A percentile compares a stretch with the other conserved stretches of the same genome.
Conservation (phyloP, 1,140 invertebrate species). For the Plutomurus gul region DNA sequence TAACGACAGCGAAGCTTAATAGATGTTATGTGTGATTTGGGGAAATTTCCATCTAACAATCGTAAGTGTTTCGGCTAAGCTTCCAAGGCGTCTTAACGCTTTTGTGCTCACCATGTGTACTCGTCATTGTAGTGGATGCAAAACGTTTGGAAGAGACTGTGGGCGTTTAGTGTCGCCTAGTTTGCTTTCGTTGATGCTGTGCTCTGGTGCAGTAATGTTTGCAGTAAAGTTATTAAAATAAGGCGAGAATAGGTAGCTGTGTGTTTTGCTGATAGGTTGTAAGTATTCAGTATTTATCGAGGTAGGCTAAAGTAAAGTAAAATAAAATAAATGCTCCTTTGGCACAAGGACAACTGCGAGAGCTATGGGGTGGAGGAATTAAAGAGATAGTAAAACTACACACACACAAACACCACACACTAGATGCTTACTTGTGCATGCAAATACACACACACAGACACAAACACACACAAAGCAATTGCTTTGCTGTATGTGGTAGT, state of each 20-base stretch:
- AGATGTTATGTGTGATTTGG: too few relatives aligned
- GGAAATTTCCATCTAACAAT: too few relatives aligned
- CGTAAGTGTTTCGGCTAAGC: too few relatives aligned
- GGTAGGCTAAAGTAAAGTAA: not conserved
- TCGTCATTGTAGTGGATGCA: too few relatives aligned
- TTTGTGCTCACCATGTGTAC: too few relatives aligned
- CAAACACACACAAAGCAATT: not conserved
- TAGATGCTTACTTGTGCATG: too few relatives aligned
- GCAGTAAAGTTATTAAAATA: not conserved
- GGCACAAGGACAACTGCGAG: conserved; percentile 41
- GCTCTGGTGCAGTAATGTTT: not conserved
- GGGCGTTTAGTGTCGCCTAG: too few relatives aligned
- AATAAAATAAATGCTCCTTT: conserved; percentile 31
- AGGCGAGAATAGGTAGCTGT: not conserved
- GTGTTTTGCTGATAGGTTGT: not conserved
- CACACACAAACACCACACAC: too few relatives aligned
- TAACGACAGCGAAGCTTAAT: too few relatives aligned
- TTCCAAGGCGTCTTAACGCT: too few relatives aligned
- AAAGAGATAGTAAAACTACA: conserved; percentile 22
- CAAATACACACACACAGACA: not conserved
- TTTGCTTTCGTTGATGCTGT: too few relatives aligned
- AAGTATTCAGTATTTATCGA: not conserved
- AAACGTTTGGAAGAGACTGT: too few relatives aligned
- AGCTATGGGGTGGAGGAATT: conserved; percentile 46
- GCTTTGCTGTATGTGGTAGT: not conserved